Base-by-base conservation (phyloP, 2,888 invertebrate genomes). In the Plebejus melissa region DNA sequence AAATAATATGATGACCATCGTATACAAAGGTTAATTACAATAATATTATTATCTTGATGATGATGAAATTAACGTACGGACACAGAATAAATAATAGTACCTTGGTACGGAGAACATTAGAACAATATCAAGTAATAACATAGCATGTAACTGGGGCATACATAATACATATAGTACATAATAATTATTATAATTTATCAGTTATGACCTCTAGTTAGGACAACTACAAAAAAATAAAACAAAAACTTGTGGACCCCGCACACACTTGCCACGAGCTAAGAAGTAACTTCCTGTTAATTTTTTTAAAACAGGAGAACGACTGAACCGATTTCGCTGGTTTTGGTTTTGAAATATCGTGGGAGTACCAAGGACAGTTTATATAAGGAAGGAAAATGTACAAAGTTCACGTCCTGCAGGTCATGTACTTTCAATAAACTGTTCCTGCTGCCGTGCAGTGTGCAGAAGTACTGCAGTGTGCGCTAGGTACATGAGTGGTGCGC, bases 401-500 rank as follows among this genome's bases (percentile, higher is more conserved):
- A 22, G 22, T 16, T 16, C 16, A 57, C 4, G 22, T 22, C 22
- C 22, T 22, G 22, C 6, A 5, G 1, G n/a, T 41, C 7, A 41
- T 41, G 1, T 54, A 54, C 3, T 54, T 16, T 54, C 13, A 6
- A n/a, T 57, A n/a, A 57, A 7, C 7, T 22, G 22, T 22, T 41
- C 7, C 41, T 41, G 7, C 41, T 4, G n/a, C 22, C 22, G 22
- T 22, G 22, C 22, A 22, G 22, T 22, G 22, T 22, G 22, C 22
- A 22, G 22, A 22, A 22, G 22, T 22, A 13, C 41, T 70, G 41
- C n/a, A 70, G 70, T 70, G 70, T 70, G 70, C 70, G 70, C 22
- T 5, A 41, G 70, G 41, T 7, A 41, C n/a, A n/a, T 6, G n/a
- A n/a, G 70, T 46, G 76, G 77, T 65, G 79, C 65, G 79, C 80